phyloP scores from a whole-genome alignment of 2,113 vertebrate genomes.

The Solenodon paradoxus region DNA sequence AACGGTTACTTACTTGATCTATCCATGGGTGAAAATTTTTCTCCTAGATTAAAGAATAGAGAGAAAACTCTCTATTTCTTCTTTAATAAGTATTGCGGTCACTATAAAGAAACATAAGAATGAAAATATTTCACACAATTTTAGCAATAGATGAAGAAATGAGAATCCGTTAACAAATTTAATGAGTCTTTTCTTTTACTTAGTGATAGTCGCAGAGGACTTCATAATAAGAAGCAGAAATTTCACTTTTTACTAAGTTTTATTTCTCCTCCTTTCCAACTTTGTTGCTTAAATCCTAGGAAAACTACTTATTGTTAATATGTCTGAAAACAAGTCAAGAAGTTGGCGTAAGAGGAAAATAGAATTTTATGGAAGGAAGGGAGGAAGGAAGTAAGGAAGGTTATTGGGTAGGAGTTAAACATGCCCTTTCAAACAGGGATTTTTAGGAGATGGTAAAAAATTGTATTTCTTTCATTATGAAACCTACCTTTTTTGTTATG shows the following conservation, averaged over 20 bases:
- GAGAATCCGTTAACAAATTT: not conserved
- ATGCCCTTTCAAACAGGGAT: not conserved
- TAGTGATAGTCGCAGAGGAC: not conserved
- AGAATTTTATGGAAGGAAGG: constrained; percentile 27
- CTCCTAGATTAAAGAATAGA: not conserved
- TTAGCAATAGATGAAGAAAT: not conserved
- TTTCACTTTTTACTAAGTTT: not conserved
- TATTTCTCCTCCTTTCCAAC: not conserved
- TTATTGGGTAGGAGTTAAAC: not conserved
- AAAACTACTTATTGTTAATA: not conserved
- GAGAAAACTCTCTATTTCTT: not conserved
- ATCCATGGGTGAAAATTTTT: not conserved
- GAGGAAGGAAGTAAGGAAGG: too few relatives aligned
- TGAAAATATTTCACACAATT: not conserved
- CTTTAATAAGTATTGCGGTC: not conserved
- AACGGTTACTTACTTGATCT: not conserved
- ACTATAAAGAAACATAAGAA: not conserved
- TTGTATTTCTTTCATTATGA: not conserved
- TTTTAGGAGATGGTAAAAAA: not conserved
- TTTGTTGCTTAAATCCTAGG: not conserved
- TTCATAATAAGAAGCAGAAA: not conserved
- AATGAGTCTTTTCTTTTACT: not conserved
- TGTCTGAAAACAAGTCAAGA: constrained; percentile 9
- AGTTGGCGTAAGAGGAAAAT: not conserved
- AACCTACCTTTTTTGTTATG: not conserved